Evolutionary conservation across 2,888 invertebrate species (phyloP).

Genomic region (Trichacis sp.): DNA sequence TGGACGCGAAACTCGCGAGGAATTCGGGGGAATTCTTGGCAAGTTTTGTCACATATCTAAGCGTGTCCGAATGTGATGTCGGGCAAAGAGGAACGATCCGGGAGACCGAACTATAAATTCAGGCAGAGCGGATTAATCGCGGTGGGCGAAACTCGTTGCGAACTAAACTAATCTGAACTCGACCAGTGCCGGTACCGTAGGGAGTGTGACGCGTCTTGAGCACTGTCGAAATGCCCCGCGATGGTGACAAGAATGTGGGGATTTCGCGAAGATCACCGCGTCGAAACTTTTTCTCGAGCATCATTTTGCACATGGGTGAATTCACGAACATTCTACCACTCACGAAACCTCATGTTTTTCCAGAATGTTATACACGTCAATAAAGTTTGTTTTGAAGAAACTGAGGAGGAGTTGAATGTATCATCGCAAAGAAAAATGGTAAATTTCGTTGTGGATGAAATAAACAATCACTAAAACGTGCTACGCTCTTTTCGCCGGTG

Average conservation of each 20-base stretch:
- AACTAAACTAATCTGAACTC: slow-evolving; percentile 67
- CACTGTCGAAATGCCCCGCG: slow-evolving; percentile 31
- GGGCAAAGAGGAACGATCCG: slow-evolving; percentile 63
- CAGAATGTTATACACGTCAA: too few species aligned
- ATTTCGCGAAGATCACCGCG: background rate
- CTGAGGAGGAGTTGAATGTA: too few species aligned
- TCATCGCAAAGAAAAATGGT: too few species aligned
- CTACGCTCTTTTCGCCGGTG: too few species aligned
- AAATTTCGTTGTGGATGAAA: too few species aligned
- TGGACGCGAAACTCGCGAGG: too few species aligned
- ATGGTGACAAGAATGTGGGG: slow-evolving; percentile 32
- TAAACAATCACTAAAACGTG: too few species aligned
- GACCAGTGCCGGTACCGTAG: slow-evolving; percentile 53
- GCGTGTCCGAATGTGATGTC: slow-evolving; percentile 29
- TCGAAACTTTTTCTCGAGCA: too few species aligned
- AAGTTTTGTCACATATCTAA: slow-evolving; percentile 25
- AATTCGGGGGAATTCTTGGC: background rate
- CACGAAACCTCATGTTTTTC: too few species aligned
- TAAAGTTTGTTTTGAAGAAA: too few species aligned
- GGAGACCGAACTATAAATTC: slow-evolving; percentile 60
- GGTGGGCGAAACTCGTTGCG: slow-evolving; percentile 60
- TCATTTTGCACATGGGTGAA: too few species aligned
- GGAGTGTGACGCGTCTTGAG: slow-evolving; percentile 35
- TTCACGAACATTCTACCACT: too few species aligned
- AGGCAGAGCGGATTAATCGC: slow-evolving; percentile 61